Conservation (phyloP, 1,140 invertebrate species). For the Stenopsyche tienmushanensis region DNA sequence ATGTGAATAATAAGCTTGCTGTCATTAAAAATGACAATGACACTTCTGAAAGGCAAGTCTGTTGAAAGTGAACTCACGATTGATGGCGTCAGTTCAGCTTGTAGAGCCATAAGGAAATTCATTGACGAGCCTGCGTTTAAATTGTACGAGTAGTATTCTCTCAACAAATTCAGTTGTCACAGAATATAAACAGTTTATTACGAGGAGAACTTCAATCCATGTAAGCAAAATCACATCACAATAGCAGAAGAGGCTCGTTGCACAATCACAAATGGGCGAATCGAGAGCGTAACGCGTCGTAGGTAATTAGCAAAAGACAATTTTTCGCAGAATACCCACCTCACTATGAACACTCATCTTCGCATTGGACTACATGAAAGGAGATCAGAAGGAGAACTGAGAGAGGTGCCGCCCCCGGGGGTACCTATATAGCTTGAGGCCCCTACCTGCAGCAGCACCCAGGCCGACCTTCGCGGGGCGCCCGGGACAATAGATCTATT, state of each 20-base stretch:
- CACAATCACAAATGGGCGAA: background rate
- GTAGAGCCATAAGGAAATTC: too few species aligned
- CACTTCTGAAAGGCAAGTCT: too few species aligned
- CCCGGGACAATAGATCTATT: slow-evolving; percentile 26
- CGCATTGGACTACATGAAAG: slow-evolving; percentile 37
- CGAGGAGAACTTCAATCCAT: background rate
- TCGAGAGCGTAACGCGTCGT: background rate
- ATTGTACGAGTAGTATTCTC: too few species aligned
- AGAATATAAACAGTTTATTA: background rate
- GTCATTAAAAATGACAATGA: too few species aligned
- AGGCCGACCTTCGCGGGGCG: slow-evolving; percentile 12
- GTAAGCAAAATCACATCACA: background rate
- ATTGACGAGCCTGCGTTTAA: too few species aligned
- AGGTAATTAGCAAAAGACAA: too few species aligned
- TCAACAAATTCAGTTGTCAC: too few species aligned
- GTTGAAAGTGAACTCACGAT: too few species aligned
- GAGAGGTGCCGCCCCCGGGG: slow-evolving; percentile 21
- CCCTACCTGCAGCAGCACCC: slow-evolving; percentile 23
- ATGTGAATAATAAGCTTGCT: too few species aligned
- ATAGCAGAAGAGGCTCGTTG: background rate
- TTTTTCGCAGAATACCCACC: slow-evolving; percentile 30
- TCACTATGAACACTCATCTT: slow-evolving; percentile 40
- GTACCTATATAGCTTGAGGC: slow-evolving; percentile 37
- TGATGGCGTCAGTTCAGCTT: too few species aligned
- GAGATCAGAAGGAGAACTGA: slow-evolving; percentile 37